Base-by-base conservation (phyloP, 2,797 vertebrate genomes). In the Eptatretus atami region DNA sequence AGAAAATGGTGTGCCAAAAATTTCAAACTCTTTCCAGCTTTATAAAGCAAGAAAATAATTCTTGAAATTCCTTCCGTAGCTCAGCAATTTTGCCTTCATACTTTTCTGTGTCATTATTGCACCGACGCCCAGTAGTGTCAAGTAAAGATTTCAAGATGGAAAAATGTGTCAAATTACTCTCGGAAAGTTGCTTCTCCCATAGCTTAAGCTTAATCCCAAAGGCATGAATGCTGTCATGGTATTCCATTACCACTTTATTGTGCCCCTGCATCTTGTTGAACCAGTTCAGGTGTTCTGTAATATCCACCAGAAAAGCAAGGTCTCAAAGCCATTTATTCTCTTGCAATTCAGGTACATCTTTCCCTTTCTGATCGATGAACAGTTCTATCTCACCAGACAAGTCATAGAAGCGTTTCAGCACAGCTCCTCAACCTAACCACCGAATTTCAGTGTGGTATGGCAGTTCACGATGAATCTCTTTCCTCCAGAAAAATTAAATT, bases 361-460 rank as follows among this genome's bases (percentile, higher is more conserved):
- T 57, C 54, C 54, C 5, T 57, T 57, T 57, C 54, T 57, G 54
- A 14, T 64, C 6, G 15, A 64, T 64, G n/a, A 64, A 15, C 63
- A 15, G 44, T 31, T 15, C 13, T 52, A 68, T 65, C 66, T 69
- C 57, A 53, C 15, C 65, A 19, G 57, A 15, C 63, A 67, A 53
- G 15, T 67, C 65, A 68, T 65, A 68, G 52, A 67, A 67, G 10
- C 31, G 14, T 64, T 64, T 64, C 52, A 66, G 66, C 57, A 69
- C 67, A 15, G 67, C 66, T 53, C 68, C 69, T 68, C 65, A 12
- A 67, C 66, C 68, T 65, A 68, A 68, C 65, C 67, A 69, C 14
- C 66, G 53, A 44, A 66, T 66, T 2, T 67, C 64, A 54, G 66
- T 67, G 66, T 70, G 66, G 63, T 67, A 70, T 65, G 67, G 69